phyloP scores from a whole-genome alignment of 2,888 invertebrate species.

The Gryllus longicercus region DNA sequence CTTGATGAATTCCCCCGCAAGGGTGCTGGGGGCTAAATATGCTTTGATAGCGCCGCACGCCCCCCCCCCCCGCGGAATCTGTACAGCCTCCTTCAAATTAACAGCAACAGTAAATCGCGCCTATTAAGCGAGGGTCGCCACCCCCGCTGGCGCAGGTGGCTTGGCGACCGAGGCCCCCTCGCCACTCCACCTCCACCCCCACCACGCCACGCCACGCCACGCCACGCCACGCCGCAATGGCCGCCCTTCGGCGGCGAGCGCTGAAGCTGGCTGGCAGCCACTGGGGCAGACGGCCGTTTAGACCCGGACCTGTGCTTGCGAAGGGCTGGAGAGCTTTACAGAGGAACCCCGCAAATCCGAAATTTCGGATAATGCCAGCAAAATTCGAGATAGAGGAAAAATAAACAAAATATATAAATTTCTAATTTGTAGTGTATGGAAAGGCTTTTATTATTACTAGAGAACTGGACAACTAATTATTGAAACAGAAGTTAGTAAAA shows the following conservation, averaged over 20 bases:
- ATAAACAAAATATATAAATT: no score
- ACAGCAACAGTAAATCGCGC: slow-evolving; percentile 23
- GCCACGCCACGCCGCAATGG: background rate
- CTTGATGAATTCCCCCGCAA: background rate
- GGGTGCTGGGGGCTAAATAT: background rate
- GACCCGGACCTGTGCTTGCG: no score
- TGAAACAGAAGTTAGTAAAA: no score
- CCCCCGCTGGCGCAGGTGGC: background rate
- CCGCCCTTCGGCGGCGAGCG: background rate
- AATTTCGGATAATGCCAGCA: no score
- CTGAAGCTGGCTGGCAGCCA: no score
- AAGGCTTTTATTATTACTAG: no score
- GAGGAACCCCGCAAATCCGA: no score
- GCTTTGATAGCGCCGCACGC: background rate
- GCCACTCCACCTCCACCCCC: background rate
- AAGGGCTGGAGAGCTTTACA: no score
- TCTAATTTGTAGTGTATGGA: no score
- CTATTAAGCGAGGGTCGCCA: background rate
- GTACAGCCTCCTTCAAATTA: background rate
- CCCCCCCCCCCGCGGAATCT: background rate
- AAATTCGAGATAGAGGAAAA: no score
- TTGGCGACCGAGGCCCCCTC: background rate
- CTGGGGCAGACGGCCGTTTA: no score
- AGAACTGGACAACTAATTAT: no score
- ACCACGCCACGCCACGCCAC: background rate